Evolutionary conservation across 2,797 vertebrate species (phyloP).

Genomic region (Setipinna tenuifilis): DNA sequence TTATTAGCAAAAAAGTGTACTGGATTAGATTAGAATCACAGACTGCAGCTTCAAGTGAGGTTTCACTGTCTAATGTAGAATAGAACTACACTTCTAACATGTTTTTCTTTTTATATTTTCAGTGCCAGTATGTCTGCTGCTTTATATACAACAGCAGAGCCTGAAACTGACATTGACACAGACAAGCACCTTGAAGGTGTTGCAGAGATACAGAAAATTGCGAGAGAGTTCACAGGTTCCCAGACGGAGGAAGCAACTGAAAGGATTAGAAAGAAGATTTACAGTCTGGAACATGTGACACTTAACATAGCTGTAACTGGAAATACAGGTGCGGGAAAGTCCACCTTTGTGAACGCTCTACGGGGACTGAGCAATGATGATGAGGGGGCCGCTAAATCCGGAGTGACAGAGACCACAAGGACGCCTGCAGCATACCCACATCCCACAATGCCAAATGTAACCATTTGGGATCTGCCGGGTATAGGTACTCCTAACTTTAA

Average conservation of each 20-base stretch:
- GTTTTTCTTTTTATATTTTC: neutral
- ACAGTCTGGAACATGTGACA: constrained; percentile 12
- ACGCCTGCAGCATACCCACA: constrained; percentile 58
- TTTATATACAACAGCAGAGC: neutral
- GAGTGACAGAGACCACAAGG: constrained; percentile 54
- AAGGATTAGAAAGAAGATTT: constrained; percentile 41
- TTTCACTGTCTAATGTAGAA: neutral
- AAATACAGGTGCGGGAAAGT: constrained; percentile 63
- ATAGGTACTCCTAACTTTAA: constrained; percentile 69
- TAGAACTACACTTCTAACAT: neutral
- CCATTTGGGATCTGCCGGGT: constrained; percentile 77
- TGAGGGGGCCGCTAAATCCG: constrained; percentile 52
- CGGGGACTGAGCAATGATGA: constrained; percentile 44
- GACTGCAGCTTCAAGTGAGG: no score
- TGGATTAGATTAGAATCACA: no score
- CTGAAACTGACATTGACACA: neutral
- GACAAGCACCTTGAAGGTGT: neutral
- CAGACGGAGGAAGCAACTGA: constrained; percentile 30
- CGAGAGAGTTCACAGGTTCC: neutral
- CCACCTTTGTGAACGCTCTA: constrained; percentile 61
- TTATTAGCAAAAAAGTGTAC: no score
- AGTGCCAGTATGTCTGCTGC: neutral
- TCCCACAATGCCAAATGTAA: constrained; percentile 67
- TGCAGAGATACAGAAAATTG: neutral
- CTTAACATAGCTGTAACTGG: constrained; percentile 64